Conservation (phyloP, 2,797 vertebrate genomes). For the Dipus sagitta region DNA sequence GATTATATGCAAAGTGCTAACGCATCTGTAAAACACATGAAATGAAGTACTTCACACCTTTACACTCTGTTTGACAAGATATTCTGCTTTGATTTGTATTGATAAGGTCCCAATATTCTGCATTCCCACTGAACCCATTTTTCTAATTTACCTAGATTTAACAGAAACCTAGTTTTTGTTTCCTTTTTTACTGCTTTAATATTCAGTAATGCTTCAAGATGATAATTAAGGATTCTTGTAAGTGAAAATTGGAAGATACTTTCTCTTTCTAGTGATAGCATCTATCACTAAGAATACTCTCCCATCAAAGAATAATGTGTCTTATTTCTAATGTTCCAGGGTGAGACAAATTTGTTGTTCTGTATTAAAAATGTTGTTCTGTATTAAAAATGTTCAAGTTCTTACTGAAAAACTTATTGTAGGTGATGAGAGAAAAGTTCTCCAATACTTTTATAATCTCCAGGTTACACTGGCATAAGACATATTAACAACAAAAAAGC, state of each 20-base stretch:
- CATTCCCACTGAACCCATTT: neutral
- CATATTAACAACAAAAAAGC: neutral
- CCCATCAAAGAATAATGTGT: rapidly evolving
- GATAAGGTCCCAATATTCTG: neutral
- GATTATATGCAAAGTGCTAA: neutral
- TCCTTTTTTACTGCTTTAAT: neutral
- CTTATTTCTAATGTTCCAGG: neutral
- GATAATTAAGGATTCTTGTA: neutral
- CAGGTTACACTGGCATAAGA: neutral
- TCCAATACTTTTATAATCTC: neutral
- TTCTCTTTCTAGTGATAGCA: conserved; percentile 12
- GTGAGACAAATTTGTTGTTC: neutral
- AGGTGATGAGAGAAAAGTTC: neutral
- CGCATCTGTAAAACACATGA: conserved; percentile 12
- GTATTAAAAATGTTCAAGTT: neutral
- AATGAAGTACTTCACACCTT: neutral
- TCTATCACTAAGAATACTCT: neutral
- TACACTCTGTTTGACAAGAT: neutral
- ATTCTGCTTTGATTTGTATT: neutral
- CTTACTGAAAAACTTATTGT: neutral
- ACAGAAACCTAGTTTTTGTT: neutral
- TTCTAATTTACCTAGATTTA: conserved; percentile 1
- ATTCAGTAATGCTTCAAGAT: neutral
- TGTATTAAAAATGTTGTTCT: neutral
- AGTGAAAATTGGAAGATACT: neutral